Evolutionary conservation across 2,797 vertebrate species (phyloP), one percentile per base, ranked within the genome.

Genomic region (Pseudotriccus pelzelni): DNA sequence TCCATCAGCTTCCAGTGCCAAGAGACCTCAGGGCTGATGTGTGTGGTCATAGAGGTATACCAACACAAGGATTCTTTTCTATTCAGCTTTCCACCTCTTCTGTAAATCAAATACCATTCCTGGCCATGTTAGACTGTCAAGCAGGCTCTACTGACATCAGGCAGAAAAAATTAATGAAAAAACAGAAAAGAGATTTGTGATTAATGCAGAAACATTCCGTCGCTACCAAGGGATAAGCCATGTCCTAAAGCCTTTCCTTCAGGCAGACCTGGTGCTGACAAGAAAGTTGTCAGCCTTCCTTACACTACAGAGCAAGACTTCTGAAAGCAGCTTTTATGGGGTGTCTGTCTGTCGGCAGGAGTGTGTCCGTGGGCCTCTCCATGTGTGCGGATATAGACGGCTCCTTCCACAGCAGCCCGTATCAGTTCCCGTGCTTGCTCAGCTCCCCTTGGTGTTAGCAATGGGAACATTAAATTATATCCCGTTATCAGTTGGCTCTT

Each of bases 321-420:
- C 39, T 58, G 47, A 73, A 80, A 55, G 47, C 28, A 41, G 16
- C 21, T 55, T 77, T 50, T 32, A 6, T 20, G 5, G 21, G 10
- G 21, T 23, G 41, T 18, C 25, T 30, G 27, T 85, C 12, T 1
- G 0, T 34, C 34, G 9, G 41, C 69, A 44, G 1, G 0, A 1
- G 0, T 0, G 0, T 21, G 55, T 28, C 60, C 2, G 0, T 12
- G 41, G 70, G 41, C 66, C 36, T 39, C 43, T 47, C 41, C 12
- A 0, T 3, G 34, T 0, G 0, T 6, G 2, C 0, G 0, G 17
- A 5, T 7, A 21, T 4, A 34, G 43, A 36, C 0, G 3, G 19
- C 47, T 82, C 34, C 50, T 43, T 36, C 44, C 63, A 37, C 5
- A 28, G 81, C 67, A 36, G 46, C 14, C 3, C 46, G 10, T 73